These are phyloP conservation scores for Pterocles gutturalis DNA, from an alignment of 2,113 vertebrate species.

Conservation along the genomic window DNA sequence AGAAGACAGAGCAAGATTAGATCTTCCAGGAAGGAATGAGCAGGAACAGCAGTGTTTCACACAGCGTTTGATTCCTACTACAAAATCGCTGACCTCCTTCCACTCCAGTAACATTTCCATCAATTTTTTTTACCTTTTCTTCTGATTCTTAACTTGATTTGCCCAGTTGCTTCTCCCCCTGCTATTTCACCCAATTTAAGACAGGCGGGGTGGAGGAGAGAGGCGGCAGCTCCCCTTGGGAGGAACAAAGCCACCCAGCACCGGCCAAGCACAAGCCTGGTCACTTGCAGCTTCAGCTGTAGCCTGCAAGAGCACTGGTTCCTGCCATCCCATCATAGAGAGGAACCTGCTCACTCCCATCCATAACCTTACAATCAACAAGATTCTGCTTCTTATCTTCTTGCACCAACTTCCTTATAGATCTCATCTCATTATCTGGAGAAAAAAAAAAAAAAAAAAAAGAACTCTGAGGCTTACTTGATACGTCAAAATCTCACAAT, in stretches of 20 bases:
- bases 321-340: not conserved
- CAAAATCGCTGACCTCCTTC: not conserved
- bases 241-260: not conserved
- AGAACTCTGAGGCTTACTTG: not conserved
- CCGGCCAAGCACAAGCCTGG: not conserved
- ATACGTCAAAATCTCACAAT: not conserved
- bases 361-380: not conserved
- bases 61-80: not conserved
- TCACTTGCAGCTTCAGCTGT: not conserved
- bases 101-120: not conserved
- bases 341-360: not conserved
- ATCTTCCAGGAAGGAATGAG: not conserved
- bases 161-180: not conserved
- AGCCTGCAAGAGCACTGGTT: not conserved
- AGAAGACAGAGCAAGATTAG: accelerated
- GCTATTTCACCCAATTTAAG: not conserved
- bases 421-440: not conserved
- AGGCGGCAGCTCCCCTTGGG: not conserved
- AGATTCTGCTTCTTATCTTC: not conserved
- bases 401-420: not conserved
- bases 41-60: not conserved
- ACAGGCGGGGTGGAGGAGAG: not conserved
- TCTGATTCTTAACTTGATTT: not conserved
- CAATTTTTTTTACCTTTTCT: not conserved
- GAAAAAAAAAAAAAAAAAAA: not conserved